phyloP scores from a whole-genome alignment of 2,888 invertebrate species.

The Pantelozetes paolii region DNA sequence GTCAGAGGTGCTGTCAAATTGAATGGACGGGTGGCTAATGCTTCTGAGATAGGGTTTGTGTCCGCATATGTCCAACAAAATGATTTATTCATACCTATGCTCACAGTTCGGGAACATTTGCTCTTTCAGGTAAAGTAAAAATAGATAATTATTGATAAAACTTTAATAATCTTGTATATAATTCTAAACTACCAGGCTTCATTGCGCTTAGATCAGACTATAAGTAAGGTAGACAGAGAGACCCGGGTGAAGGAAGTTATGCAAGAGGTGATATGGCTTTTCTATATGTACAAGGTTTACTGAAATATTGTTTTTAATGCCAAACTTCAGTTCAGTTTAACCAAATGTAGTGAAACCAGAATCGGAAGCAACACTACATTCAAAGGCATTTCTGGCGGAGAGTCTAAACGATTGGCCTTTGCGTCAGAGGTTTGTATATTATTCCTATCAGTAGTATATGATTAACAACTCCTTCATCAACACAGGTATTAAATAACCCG shows the following conservation, averaged over 20 bases:
- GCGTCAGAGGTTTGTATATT: conserved; percentile 81
- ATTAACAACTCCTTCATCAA: no score
- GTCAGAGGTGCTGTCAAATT: conserved; percentile 37
- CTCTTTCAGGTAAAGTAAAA: conserved; percentile 42
- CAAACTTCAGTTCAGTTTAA: not conserved
- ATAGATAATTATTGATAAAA: not conserved
- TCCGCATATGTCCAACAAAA: conserved; percentile 47
- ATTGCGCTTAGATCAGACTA: no score
- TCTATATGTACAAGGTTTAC: not conserved
- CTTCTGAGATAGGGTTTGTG: conserved; percentile 14
- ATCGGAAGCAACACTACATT: conserved; percentile 82
- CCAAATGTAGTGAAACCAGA: conserved; percentile 79
- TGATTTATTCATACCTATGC: conserved; percentile 52
- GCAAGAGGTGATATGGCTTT: not conserved
- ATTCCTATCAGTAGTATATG: no score
- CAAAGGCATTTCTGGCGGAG: conserved; percentile 93
- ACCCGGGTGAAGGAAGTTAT: no score
- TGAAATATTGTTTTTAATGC: not conserved
- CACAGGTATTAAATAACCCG: conserved; percentile 85
- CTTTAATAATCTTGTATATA: not conserved
- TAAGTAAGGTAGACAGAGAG: no score
- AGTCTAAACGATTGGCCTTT: conserved; percentile 88
- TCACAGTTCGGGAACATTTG: conserved; percentile 52
- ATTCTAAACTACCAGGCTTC: not conserved
- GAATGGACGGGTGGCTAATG: conserved; percentile 25